Evolutionary conservation across 2,888 invertebrate genomes (phyloP).

Genomic region (Siphlonurus alternatus): DNA sequence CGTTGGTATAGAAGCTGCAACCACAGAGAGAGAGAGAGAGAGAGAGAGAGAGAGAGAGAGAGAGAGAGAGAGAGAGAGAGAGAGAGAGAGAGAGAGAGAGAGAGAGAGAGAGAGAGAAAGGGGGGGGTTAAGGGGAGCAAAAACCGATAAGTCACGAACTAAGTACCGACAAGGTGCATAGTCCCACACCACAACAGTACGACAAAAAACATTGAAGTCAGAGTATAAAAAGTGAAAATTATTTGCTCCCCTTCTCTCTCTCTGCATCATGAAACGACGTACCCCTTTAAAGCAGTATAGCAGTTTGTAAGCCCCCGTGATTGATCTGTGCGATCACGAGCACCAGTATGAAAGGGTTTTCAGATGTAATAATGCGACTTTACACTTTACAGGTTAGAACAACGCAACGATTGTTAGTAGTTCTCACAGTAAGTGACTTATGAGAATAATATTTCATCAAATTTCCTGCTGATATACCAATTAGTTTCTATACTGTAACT

Average conservation of each 20-base stretch:
- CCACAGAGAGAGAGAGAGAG: background rate
- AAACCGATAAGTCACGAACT: background rate
- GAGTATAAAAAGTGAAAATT: background rate
- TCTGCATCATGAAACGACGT: background rate
- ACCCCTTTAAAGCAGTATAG: background rate
- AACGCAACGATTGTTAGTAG: background rate
- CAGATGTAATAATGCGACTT: background rate
- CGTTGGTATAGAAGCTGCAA: background rate
- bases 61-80: background rate
- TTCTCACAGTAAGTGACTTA: background rate
- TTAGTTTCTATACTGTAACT: too few relatives aligned
- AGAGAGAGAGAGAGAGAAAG: conserved; percentile 5
- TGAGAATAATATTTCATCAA: background rate
- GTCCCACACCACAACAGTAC: background rate
- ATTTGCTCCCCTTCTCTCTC: background rate
- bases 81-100: conserved; percentile 6
- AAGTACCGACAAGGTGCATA: background rate
- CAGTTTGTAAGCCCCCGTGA: too few relatives aligned
- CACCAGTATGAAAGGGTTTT: background rate
- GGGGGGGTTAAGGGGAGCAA: background rate
- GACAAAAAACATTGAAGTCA: too few relatives aligned
- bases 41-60: background rate
- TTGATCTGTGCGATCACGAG: background rate
- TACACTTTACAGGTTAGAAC: too few relatives aligned
- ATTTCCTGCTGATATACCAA: background rate